Evolutionary conservation across 2,888 invertebrate genomes (phyloP), one percentile per base, ranked within the genome.

Genomic region (Hedya salicella): DNA sequence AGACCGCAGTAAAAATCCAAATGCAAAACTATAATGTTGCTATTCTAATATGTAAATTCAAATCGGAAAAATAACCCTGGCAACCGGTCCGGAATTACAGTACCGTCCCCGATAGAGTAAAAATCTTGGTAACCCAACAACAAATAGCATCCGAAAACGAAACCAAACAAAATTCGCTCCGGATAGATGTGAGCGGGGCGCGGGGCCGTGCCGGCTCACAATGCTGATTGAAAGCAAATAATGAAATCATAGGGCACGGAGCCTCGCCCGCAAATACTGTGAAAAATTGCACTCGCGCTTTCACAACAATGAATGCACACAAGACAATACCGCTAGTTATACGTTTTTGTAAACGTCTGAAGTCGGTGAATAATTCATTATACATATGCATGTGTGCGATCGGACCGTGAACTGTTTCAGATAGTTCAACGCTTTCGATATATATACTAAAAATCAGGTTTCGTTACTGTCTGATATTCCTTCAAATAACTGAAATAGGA

Each of bases 201-300:
- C 73, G 74, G 72, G 74, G 79, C 70, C 74, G 73, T 73, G 78
- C 79, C 76, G 81, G 86, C 86, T 89, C 87, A 90, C 90, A 86
- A 89, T 89, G 85, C 89, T 91, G 91, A 92, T 92, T 91, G 91
- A 92, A 92, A 91, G 86, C 90, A 91, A 92, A 91, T 91, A 91
- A 91, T 90, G 87, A 90, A 91, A 91, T 91, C 90, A 91, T 88
- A 87, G 85, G 83, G 86, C 85, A 85, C 79, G 79, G 84, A 85
- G 83, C 77, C 83, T 78, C 78, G 74, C 80, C 81, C 84, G 86
- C 85, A 88, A 89, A 89, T 82, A 90, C 86, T 84, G 83, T 83
- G 83, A 88, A 91, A 89, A 86, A 89, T 89, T 89, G 88, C 89
- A 89, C 76, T 78, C 72, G 71, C 71, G 70, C 78, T 76, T 71